phyloP scores from a whole-genome alignment of 2,888 invertebrate species.

The Acrobasis suavella region DNA sequence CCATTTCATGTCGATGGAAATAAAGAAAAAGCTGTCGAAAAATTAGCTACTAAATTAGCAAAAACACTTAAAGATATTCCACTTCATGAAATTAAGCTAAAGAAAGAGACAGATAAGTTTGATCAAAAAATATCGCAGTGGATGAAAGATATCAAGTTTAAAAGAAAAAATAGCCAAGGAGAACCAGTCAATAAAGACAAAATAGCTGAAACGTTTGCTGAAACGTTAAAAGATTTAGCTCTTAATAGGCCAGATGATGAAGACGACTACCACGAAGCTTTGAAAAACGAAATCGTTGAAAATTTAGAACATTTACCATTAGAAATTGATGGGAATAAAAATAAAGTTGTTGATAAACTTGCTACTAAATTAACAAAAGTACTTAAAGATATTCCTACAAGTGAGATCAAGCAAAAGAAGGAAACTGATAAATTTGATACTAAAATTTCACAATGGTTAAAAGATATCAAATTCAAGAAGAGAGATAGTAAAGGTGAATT shows the following conservation, averaged over 20 bases:
- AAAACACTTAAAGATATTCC: slow-evolving; percentile 31
- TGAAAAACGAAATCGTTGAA: slow-evolving; percentile 34
- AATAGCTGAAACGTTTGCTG: background rate
- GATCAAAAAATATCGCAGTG: slow-evolving; percentile 34
- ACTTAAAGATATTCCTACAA: slow-evolving; percentile 31
- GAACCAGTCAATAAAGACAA: slow-evolving; percentile 13
- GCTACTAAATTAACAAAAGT: slow-evolving; percentile 34
- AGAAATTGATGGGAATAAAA: slow-evolving; percentile 1
- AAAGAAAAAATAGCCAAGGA: slow-evolving; percentile 25
- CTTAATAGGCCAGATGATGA: slow-evolving; percentile 4
- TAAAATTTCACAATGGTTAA: slow-evolving; percentile 35
- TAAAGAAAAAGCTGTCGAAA: slow-evolving; percentile 21
- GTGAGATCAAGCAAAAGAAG: background rate
- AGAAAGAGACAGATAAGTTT: slow-evolving; percentile 31
- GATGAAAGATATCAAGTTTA: slow-evolving; percentile 35
- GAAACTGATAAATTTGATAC: slow-evolving; percentile 22
- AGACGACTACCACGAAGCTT: slow-evolving; percentile 26
- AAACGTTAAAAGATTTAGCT: background rate
- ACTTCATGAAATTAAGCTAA: slow-evolving; percentile 30
- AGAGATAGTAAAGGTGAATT: slow-evolving; percentile 18
- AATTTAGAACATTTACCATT: slow-evolving; percentile 1
- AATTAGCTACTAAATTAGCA: slow-evolving; percentile 33
- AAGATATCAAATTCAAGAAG: slow-evolving; percentile 32
- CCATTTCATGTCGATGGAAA: background rate
- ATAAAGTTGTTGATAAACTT: slow-evolving; percentile 25